These are phyloP conservation scores for Brienomyrus longianalis DNA, from an alignment of 2,113 vertebrate species.

Conservation along the genomic window DNA sequence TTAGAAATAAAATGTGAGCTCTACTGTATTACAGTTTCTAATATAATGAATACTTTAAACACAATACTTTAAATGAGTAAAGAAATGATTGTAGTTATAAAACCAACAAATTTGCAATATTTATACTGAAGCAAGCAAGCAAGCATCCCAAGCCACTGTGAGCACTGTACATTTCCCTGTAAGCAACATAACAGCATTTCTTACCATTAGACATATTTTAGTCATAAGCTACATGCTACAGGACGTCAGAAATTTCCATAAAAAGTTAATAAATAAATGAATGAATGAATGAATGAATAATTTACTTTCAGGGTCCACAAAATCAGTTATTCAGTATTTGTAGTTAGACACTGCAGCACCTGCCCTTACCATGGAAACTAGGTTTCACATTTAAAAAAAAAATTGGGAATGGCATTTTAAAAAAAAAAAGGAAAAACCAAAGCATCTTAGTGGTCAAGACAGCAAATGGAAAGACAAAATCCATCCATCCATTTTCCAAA, in stretches of 20 bases:
- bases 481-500: too few relatives aligned
- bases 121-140: too few relatives aligned
- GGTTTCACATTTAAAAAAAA: too few relatives aligned
- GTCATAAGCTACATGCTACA: background rate
- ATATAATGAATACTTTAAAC: too few relatives aligned
- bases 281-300: background rate
- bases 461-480: background rate
- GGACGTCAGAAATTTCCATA: background rate
- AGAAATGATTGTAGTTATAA: too few relatives aligned
- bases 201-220: background rate
- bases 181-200: background rate
- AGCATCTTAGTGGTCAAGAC: background rate
- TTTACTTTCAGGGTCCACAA: background rate
- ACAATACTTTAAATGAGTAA: too few relatives aligned
- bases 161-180: background rate
- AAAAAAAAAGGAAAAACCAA: background rate
- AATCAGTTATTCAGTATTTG: background rate
- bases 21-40: too few relatives aligned
- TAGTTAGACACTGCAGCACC: background rate
- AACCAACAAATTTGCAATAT: too few relatives aligned
- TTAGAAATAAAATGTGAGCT: background rate
- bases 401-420: background rate
- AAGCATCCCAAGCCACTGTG: too few relatives aligned
- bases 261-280: background rate
- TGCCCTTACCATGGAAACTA: too few relatives aligned